Conservation (phyloP, 2,113 vertebrate species). For the Strigops habroptila region DNA sequence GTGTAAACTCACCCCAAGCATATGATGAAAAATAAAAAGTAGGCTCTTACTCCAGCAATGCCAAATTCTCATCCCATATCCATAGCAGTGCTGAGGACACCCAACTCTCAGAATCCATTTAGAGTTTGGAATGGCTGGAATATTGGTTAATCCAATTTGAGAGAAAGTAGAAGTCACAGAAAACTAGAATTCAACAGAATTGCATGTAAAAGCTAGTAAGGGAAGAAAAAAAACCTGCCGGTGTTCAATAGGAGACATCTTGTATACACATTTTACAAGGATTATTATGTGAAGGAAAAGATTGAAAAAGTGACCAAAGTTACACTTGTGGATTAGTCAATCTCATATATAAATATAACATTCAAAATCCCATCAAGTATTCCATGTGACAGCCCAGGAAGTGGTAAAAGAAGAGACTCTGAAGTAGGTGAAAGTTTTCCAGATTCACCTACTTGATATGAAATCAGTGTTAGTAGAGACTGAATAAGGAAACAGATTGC, state of each 20-base stretch:
- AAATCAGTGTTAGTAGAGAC: neutral
- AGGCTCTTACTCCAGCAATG: neutral
- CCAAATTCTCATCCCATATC: neutral
- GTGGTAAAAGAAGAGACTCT: neutral
- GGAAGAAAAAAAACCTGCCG: neutral
- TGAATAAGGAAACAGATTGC: neutral
- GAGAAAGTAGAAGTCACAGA: neutral
- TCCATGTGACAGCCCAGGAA: neutral
- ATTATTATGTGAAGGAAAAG: neutral
- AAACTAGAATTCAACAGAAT: neutral
- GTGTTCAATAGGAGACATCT: neutral
- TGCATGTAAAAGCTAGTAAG: neutral
- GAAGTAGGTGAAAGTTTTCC: neutral
- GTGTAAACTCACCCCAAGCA: neutral
- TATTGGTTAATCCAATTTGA: neutral
- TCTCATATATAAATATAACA: neutral
- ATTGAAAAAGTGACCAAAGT: neutral
- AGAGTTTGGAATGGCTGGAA: neutral
- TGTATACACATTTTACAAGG: neutral
- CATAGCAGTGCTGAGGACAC: neutral
- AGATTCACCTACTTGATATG: neutral
- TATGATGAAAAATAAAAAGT: neutral
- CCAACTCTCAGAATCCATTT: neutral
- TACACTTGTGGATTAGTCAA: neutral
- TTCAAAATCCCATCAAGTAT: neutral